phyloP scores from a whole-genome alignment of 2,797 vertebrate genomes.

The Anguilla megastoma region DNA sequence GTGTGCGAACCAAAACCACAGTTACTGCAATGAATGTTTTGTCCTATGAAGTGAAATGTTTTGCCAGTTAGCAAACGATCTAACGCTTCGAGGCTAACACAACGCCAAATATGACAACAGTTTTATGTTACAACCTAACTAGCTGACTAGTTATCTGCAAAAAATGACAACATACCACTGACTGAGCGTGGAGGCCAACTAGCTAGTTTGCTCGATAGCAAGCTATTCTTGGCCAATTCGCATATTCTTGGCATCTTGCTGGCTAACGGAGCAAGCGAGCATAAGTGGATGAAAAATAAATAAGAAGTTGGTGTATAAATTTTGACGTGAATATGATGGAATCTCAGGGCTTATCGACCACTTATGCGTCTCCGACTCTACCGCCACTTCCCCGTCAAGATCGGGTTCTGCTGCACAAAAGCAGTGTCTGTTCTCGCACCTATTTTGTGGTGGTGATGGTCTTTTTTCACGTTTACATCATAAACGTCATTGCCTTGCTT shows the following conservation, averaged over 20 bases:
- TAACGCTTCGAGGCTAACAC: background rate
- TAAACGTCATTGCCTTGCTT: slow-evolving; percentile 89
- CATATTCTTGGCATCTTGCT: background rate
- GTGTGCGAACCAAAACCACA: slow-evolving; percentile 26
- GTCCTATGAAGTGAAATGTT: background rate
- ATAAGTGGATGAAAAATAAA: too few relatives aligned
- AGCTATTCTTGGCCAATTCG: background rate
- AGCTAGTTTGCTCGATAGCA: background rate
- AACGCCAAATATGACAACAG: background rate
- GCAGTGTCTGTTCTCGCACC: slow-evolving; percentile 88
- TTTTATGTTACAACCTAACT: background rate
- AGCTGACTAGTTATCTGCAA: background rate
- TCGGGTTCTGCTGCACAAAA: slow-evolving; percentile 71
- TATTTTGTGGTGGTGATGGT: slow-evolving; percentile 96
- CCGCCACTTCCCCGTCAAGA: slow-evolving; percentile 54
- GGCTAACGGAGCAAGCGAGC: background rate
- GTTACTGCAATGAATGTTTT: background rate
- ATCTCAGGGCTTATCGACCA: slow-evolving; percentile 47
- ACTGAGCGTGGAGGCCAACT: background rate
- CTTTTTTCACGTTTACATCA: slow-evolving; percentile 92
- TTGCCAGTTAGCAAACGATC: background rate
- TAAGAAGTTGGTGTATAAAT: background rate
- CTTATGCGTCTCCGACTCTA: slow-evolving; percentile 23
- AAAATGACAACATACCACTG: background rate
- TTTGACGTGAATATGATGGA: slow-evolving; percentile 59